Evolutionary conservation across 2,113 vertebrate species (phyloP).

Genomic region (Dipodomys stephensi): DNA sequence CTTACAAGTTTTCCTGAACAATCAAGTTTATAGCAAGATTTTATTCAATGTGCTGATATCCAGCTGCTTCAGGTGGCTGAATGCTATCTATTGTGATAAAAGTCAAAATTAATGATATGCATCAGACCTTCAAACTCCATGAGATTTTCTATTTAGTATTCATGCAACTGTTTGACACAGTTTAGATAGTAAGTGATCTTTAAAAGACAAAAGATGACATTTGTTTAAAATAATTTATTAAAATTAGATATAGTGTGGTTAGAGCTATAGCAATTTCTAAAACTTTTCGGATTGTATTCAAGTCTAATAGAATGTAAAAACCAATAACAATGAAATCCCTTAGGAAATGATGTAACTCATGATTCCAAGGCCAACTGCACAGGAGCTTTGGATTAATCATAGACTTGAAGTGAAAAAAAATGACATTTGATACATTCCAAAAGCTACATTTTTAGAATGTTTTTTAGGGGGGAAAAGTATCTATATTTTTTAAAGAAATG

Average conservation of each 20-base stretch:
- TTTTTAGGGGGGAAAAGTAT: background rate
- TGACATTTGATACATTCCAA: background rate
- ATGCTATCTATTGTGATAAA: background rate
- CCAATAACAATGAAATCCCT: background rate
- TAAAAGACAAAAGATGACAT: background rate
- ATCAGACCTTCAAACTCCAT: background rate
- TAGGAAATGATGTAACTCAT: background rate
- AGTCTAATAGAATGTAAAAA: background rate
- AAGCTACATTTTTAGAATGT: background rate
- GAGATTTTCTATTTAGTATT: background rate
- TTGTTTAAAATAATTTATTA: background rate
- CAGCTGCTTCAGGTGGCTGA: background rate
- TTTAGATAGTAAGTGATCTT: background rate
- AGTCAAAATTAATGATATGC: background rate
- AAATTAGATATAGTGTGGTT: background rate
- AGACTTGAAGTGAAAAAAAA: background rate
- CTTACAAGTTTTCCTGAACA: background rate
- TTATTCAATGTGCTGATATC: background rate
- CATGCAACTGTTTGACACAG: background rate
- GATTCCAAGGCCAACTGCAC: background rate
- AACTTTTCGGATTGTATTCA: background rate
- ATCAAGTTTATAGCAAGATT: background rate
- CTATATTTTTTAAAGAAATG: background rate
- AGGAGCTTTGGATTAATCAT: background rate
- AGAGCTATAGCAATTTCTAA: background rate